Evolutionary conservation across 2,888 invertebrate genomes (phyloP), one percentile per base, ranked within the genome.

Genomic region (Cactoblastis cactorum): DNA sequence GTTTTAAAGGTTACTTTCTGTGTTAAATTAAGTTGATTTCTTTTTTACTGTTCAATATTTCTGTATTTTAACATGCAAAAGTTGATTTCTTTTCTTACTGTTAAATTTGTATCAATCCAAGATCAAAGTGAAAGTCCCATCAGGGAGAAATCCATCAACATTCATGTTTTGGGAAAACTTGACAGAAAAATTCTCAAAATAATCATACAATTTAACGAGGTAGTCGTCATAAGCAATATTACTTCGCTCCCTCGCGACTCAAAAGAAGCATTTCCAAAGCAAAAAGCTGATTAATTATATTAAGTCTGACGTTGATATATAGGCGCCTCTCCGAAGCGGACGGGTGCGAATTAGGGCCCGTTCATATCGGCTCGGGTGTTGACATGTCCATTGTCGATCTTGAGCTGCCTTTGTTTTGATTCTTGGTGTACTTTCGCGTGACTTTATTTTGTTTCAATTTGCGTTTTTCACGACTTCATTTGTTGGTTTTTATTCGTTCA

Each of bases 231-330:
- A 43, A 28, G 11, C 43, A 43, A 32, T 28, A 43, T 41, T 24
- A 43, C 17, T 43, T n/a, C 17, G 12, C 14, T 19, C 47, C 47
- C 22, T 43, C 14, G 24, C 28, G 43, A 15, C 11, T 28, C 14
- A 15, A 47, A 47, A 47, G 47, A 34, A 47, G 22, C 35, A n/a
- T 47, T 47, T 37, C 11, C 15, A 28, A 28, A 11, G 34, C 34
- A 47, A 47, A 47, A 37, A 35, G 34, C 47, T 35, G 47, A 47
- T 47, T 47, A 47, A 47, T 47, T 47, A 35, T 47, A 35, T 47
- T 37, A 47, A 47, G 34, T 46, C 19, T 47, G 37, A 47, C 47
- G 34, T 47, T 47, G 47, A 47, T 47, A 35, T 47, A 47, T 47
- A 19, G 47, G 37, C 14, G 46, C 5, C 22, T 24, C 34, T 34